Percentiles rank a stretch among this genome's conserved stretches.
These are phyloP conservation scores for Noctua fimbriata DNA, from an alignment of 2,888 invertebrate genomes.

Conservation along the genomic window DNA sequence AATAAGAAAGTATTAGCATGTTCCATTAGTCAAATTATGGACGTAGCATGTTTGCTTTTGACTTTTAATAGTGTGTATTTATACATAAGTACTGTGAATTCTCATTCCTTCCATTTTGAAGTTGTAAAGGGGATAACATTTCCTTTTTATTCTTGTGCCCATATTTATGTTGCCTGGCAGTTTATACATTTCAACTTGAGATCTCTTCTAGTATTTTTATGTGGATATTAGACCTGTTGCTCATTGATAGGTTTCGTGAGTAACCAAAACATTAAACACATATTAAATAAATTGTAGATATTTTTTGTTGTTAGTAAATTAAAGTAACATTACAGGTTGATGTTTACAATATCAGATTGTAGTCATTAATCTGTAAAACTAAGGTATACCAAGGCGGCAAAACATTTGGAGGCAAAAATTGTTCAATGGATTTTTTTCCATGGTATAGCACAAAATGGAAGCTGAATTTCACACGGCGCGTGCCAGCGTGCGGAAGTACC, in stretches of 20 bases:
- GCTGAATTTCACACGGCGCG: slow-evolving; percentile 38
- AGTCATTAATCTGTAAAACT: background rate
- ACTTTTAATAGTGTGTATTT: background rate
- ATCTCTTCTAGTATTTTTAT: background rate
- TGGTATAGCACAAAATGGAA: slow-evolving; percentile 57
- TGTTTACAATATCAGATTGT: background rate
- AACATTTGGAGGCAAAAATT: background rate
- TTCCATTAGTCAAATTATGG: background rate
- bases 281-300: too few species aligned
- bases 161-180: background rate
- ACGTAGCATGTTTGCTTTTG: slow-evolving; percentile 4
- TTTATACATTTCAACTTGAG: background rate
- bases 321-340: background rate
- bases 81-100: background rate
- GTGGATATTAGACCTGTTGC: slow-evolving; percentile 16
- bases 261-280: background rate
- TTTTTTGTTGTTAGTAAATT: background rate
- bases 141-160: background rate
- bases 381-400: background rate
- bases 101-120: background rate
- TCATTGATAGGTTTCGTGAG: background rate
- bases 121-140: background rate
- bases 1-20: slow-evolving; percentile 21
- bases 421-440: slow-evolving; percentile 1
- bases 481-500: slow-evolving; percentile 32